phyloP scores from a whole-genome alignment of 1,140 invertebrate species.

The Marisa cornuarietis region DNA sequence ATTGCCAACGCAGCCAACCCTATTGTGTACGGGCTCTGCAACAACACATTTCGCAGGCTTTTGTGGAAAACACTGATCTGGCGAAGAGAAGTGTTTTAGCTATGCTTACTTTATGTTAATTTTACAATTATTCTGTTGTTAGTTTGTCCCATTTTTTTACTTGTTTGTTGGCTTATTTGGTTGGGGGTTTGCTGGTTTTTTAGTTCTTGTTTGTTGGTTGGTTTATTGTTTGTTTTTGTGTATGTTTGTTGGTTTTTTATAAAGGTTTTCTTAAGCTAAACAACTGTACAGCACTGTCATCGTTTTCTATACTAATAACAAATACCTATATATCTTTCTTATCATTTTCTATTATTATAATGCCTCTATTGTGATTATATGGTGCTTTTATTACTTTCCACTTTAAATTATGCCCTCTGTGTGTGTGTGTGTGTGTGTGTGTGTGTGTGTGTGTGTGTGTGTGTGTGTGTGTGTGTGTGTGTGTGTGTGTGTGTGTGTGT shows the following conservation, averaged over 20 bases:
- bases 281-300: background rate
- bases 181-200: background rate
- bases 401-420: background rate
- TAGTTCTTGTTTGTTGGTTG: background rate
- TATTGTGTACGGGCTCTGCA: constrained; percentile 42
- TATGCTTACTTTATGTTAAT: background rate
- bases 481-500: constrained; percentile 7
- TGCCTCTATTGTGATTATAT: no score
- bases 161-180: background rate
- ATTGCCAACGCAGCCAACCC: constrained; percentile 43
- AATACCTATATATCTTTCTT: no score
- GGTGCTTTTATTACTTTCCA: background rate
- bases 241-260: background rate
- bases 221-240: background rate
- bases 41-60: constrained; percentile 28
- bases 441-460: constrained; percentile 2
- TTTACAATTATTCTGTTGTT: background rate
- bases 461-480: background rate
- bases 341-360: no score
- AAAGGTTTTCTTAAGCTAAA: background rate
- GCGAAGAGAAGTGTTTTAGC: constrained; percentile 9
- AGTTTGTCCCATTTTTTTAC: background rate
- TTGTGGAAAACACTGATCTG: constrained; percentile 10
- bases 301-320: no score
- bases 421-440: constrained; percentile 4